These are phyloP conservation scores for Asobara japonica DNA, from an alignment of 1,140 invertebrate species.

Conservation along the genomic window DNA sequence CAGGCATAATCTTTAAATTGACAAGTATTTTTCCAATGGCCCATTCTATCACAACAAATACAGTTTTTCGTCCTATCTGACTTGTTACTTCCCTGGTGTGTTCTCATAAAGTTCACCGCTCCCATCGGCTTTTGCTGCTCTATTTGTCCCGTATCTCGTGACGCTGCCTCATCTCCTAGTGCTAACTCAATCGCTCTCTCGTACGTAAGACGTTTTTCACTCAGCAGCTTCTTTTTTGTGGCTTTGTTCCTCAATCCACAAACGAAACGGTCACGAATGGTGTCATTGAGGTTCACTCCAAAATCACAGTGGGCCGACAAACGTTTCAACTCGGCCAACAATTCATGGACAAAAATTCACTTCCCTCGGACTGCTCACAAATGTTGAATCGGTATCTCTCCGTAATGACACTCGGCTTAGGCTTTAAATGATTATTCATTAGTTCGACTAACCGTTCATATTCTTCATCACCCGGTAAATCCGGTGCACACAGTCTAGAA, in stretches of 20 bases:
- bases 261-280: constrained; percentile 50
- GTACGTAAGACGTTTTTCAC: constrained; percentile 42
- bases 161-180: constrained; percentile 33
- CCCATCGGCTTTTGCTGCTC: not conserved
- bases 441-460: not conserved
- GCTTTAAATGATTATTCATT: constrained; percentile 24
- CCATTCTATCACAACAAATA: constrained; percentile 29
- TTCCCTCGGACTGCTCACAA: constrained; percentile 25
- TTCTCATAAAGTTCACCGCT: constrained; percentile 18
- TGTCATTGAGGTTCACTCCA: constrained; percentile 40
- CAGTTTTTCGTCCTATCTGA: constrained; percentile 20
- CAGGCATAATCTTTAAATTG: constrained; percentile 29
- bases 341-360: constrained; percentile 30
- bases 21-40: constrained; percentile 26
- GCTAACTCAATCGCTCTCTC: constrained; percentile 44
- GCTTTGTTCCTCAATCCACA: constrained; percentile 44
- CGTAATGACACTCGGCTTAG: constrained; percentile 27
- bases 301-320: constrained; percentile 46
- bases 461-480: not conserved
- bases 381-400: constrained; percentile 30
- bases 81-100: not conserved
- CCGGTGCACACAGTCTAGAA: constrained; percentile 13
- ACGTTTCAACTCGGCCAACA: constrained; percentile 39
- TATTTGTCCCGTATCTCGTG: constrained; percentile 29
- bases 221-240: constrained; percentile 38